These are phyloP conservation scores for Chelonia mydas DNA, from an alignment of 2,797 vertebrate genomes.

Conservation along the genomic window DNA sequence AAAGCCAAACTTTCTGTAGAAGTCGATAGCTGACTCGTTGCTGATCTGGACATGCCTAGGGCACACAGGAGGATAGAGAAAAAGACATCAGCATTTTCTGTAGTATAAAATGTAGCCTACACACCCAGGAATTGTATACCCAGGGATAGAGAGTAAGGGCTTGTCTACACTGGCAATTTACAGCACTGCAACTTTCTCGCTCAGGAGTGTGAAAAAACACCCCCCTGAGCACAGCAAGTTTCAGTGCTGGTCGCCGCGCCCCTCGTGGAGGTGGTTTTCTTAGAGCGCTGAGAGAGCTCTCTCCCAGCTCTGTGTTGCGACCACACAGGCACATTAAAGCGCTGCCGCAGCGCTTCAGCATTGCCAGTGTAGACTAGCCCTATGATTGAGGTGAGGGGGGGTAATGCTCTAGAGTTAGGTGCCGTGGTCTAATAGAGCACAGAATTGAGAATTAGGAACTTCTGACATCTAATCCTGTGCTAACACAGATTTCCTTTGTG, in stretches of 20 bases:
- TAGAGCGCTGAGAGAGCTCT: too few relatives aligned
- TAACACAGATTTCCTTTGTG: not conserved
- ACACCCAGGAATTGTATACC: accelerated
- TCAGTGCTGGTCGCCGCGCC: too few relatives aligned
- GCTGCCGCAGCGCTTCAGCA: too few relatives aligned
- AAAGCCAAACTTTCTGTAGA: slow-evolving; percentile 98
- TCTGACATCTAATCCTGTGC: not conserved
- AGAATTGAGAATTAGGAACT: not conserved
- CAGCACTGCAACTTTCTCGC: too few relatives aligned
- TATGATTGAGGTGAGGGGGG: not conserved
- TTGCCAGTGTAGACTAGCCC: too few relatives aligned
- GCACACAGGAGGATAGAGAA: not conserved
- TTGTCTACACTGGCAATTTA: too few relatives aligned
- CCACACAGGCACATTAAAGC: too few relatives aligned
- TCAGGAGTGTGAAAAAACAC: too few relatives aligned
- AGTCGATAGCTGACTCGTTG: slow-evolving; percentile 99
- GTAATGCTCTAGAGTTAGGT: not conserved
- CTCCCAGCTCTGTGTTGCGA: too few relatives aligned
- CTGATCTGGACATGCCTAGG: slow-evolving; percentile 99
- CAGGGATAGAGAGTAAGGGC: not conserved
- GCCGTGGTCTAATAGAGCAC: accelerated
- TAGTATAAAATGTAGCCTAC: accelerated
- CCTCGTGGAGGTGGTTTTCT: too few relatives aligned
- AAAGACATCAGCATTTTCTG: slow-evolving; percentile 5
- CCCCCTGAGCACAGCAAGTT: too few relatives aligned